Conservation (phyloP, 1,140 invertebrate species). For the Camponotus floridanus region DNA sequence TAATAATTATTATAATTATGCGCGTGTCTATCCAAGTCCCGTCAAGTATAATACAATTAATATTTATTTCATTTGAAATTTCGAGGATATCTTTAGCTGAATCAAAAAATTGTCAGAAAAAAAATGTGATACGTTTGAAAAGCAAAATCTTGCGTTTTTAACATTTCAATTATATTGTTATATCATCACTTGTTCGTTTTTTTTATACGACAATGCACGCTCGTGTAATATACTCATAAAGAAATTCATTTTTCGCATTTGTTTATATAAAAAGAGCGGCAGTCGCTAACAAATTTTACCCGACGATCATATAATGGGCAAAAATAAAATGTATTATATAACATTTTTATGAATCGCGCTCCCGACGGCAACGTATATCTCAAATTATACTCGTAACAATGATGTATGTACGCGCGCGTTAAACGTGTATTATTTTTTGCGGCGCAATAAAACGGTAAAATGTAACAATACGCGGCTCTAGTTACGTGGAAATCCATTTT, state of each 20-base stretch:
- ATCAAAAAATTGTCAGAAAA: not conserved
- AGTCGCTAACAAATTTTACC: not conserved
- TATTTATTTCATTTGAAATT: conserved; percentile 1
- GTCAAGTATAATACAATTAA: not conserved
- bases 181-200: not conserved
- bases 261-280: not conserved
- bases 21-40: not conserved
- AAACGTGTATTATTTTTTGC: conserved; percentile 22
- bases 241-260: conserved; percentile 11
- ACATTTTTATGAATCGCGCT: conserved; percentile 35
- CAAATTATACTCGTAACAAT: conserved; percentile 38
- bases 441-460: conserved; percentile 23
- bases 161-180: not conserved
- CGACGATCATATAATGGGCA: not conserved
- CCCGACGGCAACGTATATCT: not conserved
- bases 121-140: not conserved
- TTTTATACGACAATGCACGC: not conserved
- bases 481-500: not conserved
- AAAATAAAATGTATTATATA: conserved; percentile 19
- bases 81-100: not conserved
- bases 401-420: conserved; percentile 39
- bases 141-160: not conserved
- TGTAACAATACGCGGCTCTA: not conserved
- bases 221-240: not conserved
- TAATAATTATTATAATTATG: not conserved